Evolutionary conservation across 2,797 vertebrate species (phyloP).

Genomic region (Spheniscus humboldti): DNA sequence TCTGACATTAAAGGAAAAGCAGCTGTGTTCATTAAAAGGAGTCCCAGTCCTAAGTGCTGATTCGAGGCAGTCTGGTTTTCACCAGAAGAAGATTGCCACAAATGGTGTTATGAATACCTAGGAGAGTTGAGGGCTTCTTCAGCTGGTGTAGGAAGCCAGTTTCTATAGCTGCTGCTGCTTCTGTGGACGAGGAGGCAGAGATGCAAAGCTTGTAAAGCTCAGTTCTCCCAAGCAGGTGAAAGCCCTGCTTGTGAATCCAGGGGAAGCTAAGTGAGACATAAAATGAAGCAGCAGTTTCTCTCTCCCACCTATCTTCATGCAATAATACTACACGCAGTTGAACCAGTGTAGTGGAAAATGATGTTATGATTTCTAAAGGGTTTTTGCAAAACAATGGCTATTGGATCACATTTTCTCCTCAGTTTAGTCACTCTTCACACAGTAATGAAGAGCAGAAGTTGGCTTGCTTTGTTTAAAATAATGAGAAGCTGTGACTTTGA

Average conservation of each 20-base stretch:
- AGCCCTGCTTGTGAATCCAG: not conserved
- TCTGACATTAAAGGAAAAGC: not conserved
- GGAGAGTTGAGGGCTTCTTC: not conserved
- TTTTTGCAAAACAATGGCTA: not conserved
- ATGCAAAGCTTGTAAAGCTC: not conserved
- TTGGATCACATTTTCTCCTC: not conserved
- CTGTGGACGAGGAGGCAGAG: not conserved
- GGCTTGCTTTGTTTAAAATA: not conserved
- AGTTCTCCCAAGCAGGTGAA: not conserved
- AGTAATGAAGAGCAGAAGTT: not conserved
- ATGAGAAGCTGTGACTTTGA: not conserved
- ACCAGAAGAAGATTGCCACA: not conserved
- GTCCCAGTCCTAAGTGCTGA: not conserved
- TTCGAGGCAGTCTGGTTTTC: not conserved
- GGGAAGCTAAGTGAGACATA: not conserved
- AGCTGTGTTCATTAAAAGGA: not conserved
- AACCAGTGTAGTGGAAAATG: not conserved
- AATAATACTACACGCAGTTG: not conserved
- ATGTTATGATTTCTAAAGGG: not conserved
- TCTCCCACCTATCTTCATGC: not conserved
- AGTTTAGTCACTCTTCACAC: not conserved
- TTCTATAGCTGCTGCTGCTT: not conserved
- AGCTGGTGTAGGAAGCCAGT: not conserved
- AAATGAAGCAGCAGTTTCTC: not conserved
- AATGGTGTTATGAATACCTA: not conserved